Evolutionary conservation across 1,140 invertebrate genomes (phyloP), one percentile per base, ranked within the genome.

Genomic region (Brachionus rubens): DNA sequence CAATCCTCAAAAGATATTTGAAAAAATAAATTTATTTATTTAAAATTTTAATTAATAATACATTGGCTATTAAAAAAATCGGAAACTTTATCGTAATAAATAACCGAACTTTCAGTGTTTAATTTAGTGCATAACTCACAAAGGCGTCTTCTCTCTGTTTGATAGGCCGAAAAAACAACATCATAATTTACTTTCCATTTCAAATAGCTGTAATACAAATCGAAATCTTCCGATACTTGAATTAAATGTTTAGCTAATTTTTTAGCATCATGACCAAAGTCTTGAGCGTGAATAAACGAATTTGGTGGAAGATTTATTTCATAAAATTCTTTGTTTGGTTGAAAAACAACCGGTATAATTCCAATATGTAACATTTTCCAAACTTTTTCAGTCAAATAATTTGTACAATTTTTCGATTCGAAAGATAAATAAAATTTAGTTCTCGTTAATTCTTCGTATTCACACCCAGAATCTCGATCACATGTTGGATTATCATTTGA

Each of bases 391-490:
- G 72, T 75, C 14, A 75, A 47, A 59, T 75, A 75, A 47, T 59
- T 54, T 19, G 28, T 54, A 46, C 72, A 75, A 46, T 52, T 56
- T 75, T 54, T 52, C 7, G 72, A 75, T 47, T 75, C 72, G 47
- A 75, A 75, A n/a, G 72, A 24, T 16, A 75, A 33, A 56, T 75
- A 75, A 26, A 75, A 75, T 59, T 75, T 75, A n/a, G 24, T 36
- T 16, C 28, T 56, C 6, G 4, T 24, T n/a, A 75, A 33, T n/a
- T 54, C 9, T 19, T 56, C 36, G 2, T 43, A 28, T 46, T 75
- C 72, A 47, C 72, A 75, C 2, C 9, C n/a, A n/a, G 72, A 75
- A 24, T 75, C 9, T 41, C 26, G 10, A 30, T 6, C 16, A 16
- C 72, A 75, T 16, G 10, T 14, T 7, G 21, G 24, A 12, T 14